Conservation (phyloP, 2,113 vertebrate species). For the Spea multiplicata region DNA sequence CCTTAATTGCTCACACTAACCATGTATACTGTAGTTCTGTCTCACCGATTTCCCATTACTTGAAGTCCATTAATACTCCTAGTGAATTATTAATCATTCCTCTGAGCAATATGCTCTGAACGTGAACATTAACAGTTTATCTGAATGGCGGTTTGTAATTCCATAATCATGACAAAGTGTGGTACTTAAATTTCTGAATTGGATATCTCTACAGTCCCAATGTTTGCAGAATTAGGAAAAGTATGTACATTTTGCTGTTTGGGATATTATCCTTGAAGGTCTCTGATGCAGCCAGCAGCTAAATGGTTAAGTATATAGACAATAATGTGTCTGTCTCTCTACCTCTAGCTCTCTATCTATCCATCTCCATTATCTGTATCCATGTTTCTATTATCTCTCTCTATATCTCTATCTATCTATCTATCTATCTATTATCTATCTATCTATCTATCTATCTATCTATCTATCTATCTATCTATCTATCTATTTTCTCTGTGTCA, state of each 20-base stretch:
- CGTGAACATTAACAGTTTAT: neutral
- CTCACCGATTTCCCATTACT: conserved; percentile 15
- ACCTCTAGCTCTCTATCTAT: neutral
- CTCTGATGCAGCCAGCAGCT: too few relatives aligned
- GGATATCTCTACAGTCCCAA: too few relatives aligned
- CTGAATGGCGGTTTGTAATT: conserved; percentile 8
- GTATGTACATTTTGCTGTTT: too few relatives aligned
- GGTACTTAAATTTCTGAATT: too few relatives aligned
- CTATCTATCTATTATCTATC: neutral
- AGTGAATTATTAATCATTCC: conserved; percentile 34
- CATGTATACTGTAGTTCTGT: neutral
- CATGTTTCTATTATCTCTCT: neutral
- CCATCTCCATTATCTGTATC: neutral
- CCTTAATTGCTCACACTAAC: neutral
- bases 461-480: too few relatives aligned
- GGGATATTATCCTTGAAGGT: too few relatives aligned
- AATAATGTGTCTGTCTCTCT: too few relatives aligned
- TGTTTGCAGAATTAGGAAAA: too few relatives aligned
- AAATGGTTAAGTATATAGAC: too few relatives aligned
- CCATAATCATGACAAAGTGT: neutral
- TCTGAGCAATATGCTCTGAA: conserved; percentile 1
- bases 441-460: neutral
- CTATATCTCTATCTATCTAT: neutral
- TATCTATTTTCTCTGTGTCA: too few relatives aligned
- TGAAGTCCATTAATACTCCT: conserved; percentile 28